phyloP scores from a whole-genome alignment of 2,113 vertebrate species.

The Ellobius talpinus region DNA sequence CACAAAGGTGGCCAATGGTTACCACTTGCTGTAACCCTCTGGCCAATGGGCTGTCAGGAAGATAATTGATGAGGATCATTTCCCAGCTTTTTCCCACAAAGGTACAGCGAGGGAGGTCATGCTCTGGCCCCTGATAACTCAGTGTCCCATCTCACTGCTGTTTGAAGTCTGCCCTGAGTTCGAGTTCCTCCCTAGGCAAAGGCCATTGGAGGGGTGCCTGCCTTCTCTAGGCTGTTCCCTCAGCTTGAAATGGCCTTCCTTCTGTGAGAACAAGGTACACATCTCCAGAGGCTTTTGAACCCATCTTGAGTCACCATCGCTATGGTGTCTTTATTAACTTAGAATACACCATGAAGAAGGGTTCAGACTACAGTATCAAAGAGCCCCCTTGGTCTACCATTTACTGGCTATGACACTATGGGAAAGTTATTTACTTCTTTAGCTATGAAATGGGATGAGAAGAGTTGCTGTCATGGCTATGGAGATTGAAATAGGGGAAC shows the following conservation, averaged over 20 bases:
- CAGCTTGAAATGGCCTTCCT: neutral
- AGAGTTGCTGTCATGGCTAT: neutral
- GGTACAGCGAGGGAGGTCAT: neutral
- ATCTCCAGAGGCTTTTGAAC: neutral
- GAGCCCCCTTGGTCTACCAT: neutral
- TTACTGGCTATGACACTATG: neutral
- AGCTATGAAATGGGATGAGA: slow-evolving; percentile 17
- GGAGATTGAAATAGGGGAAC: neutral
- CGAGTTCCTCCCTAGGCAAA: neutral
- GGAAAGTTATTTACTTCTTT: neutral
- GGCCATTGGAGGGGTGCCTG: neutral
- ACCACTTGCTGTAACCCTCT: slow-evolving; percentile 19
- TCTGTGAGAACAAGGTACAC: neutral
- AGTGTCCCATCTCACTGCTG: no score
- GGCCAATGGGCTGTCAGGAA: neutral
- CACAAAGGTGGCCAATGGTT: neutral
- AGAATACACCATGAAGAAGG: neutral
- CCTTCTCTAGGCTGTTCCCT: neutral
- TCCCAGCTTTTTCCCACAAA: neutral
- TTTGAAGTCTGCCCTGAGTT: neutral
- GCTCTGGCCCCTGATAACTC: neutral
- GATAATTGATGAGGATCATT: slow-evolving; percentile 25
- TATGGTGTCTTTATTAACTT: neutral
- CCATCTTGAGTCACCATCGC: neutral
- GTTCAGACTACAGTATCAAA: neutral